Conservation (phyloP, 2,888 invertebrate species). For the Chrysotoxum bicinctum region DNA sequence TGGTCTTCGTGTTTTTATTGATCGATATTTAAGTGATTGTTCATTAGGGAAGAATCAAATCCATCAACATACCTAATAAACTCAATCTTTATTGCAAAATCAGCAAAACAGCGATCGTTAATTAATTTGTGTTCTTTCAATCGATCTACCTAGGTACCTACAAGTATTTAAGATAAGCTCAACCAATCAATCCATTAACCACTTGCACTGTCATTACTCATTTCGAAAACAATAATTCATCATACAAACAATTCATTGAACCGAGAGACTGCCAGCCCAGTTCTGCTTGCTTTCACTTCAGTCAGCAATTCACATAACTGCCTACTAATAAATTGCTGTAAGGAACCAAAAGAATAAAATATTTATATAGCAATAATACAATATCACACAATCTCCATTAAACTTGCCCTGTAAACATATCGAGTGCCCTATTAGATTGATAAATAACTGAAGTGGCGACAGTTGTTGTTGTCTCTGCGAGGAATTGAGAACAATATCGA, state of each 20-base stretch:
- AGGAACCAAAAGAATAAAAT: background rate
- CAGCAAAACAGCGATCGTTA: background rate
- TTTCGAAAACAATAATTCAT: background rate
- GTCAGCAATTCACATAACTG: background rate
- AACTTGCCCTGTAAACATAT: background rate
- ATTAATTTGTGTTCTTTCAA: background rate
- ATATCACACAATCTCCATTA: background rate
- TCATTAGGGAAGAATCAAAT: background rate
- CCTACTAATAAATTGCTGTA: background rate
- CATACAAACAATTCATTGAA: background rate
- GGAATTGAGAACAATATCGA: slow-evolving; percentile 19
- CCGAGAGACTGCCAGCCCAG: background rate
- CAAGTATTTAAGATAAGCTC: background rate
- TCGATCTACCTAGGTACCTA: background rate
- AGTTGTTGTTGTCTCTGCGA: background rate
- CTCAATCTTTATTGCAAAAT: background rate
- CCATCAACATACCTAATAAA: background rate
- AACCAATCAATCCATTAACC: background rate
- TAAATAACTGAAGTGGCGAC: background rate
- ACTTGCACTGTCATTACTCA: slow-evolving; percentile 23
- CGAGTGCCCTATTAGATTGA: background rate
- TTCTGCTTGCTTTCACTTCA: background rate
- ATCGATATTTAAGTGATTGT: background rate
- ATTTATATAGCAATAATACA: background rate
- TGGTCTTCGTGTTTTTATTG: no score